phyloP scores from a whole-genome alignment of 2,888 invertebrate genomes.

The Drosophila pegasa region DNA sequence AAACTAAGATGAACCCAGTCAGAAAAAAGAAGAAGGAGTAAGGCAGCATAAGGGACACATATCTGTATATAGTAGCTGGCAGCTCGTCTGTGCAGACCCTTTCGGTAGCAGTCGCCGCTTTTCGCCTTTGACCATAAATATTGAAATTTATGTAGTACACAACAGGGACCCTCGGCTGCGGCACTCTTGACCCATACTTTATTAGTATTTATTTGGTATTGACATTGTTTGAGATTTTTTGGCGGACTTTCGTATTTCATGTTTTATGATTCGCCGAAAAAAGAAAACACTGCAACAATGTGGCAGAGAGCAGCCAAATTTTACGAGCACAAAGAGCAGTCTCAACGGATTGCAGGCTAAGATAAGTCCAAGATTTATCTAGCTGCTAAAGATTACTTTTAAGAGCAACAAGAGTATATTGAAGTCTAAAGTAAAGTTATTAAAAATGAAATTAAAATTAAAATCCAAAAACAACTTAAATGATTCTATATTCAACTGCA shows the following conservation, averaged over 20 bases:
- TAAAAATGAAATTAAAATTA: not conserved
- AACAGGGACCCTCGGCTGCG: slow-evolving; percentile 37
- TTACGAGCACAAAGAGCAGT: not conserved
- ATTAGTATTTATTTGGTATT: slow-evolving; percentile 63
- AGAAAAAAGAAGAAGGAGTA: slow-evolving; percentile 16
- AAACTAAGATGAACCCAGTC: slow-evolving; percentile 30
- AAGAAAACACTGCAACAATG: slow-evolving; percentile 30
- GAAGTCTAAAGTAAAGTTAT: not conserved
- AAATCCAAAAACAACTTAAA: not conserved
- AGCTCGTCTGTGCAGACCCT: slow-evolving; percentile 33
- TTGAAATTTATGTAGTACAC: slow-evolving; percentile 77
- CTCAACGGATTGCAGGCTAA: not conserved
- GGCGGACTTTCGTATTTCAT: slow-evolving; percentile 34
- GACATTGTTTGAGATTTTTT: slow-evolving; percentile 46
- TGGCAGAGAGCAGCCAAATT: slow-evolving; percentile 20
- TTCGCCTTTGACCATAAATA: slow-evolving; percentile 68
- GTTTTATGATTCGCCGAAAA: slow-evolving; percentile 31
- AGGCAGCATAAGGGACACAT: not conserved
- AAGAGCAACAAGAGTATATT: not conserved
- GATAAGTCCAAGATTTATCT: slow-evolving; percentile 6
- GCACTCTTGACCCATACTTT: slow-evolving; percentile 51
- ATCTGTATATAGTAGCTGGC: slow-evolving; percentile 9
- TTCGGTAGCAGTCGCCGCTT: slow-evolving; percentile 52
- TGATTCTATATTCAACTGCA: fast-evolving
- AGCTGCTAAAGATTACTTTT: not conserved